A percentile compares a stretch with the other conserved stretches of the same genome.
Evolutionary conservation across 2,888 invertebrate genomes (phyloP).

Genomic region (Odontomyia ornata): DNA sequence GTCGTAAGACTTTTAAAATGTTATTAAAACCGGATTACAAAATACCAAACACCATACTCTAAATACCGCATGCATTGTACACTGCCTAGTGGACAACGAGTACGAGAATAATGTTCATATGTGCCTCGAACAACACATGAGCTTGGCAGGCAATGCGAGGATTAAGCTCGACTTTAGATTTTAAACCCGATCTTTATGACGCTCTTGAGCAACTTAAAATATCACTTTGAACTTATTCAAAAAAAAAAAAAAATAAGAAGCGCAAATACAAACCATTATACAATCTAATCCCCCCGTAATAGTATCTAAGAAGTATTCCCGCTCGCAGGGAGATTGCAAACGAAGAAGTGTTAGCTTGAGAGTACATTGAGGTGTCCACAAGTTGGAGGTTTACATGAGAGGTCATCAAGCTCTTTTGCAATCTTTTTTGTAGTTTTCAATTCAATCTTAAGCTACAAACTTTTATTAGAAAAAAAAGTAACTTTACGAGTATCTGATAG

Average conservation of each 20-base stretch:
- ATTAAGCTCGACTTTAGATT: not conserved
- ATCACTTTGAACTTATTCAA: not conserved
- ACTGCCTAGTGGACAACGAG: not conserved
- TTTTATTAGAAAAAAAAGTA: too few species aligned
- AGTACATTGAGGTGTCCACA: too few species aligned
- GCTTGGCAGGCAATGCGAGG: not conserved
- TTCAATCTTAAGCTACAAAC: too few species aligned
- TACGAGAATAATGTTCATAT: not conserved
- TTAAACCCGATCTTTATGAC: constrained; percentile 5
- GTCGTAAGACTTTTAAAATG: constrained; percentile 36
- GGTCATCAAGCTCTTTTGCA: not conserved
- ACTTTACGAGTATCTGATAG: too few species aligned
- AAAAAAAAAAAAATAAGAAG: not conserved
- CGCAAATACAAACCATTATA: not conserved
- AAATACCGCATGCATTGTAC: constrained; percentile 15
- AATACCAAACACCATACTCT: constrained; percentile 34
- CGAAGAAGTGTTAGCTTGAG: too few species aligned
- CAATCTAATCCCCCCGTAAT: not conserved
- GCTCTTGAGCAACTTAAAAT: not conserved
- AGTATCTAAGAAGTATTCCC: too few species aligned
- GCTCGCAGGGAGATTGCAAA: not conserved
- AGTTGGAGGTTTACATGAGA: not conserved
- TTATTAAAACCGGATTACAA: constrained; percentile 41
- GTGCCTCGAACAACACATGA: not conserved
- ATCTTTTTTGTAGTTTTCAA: not conserved